Conservation (phyloP, 2,113 vertebrate species). For the Sitta europaea region DNA sequence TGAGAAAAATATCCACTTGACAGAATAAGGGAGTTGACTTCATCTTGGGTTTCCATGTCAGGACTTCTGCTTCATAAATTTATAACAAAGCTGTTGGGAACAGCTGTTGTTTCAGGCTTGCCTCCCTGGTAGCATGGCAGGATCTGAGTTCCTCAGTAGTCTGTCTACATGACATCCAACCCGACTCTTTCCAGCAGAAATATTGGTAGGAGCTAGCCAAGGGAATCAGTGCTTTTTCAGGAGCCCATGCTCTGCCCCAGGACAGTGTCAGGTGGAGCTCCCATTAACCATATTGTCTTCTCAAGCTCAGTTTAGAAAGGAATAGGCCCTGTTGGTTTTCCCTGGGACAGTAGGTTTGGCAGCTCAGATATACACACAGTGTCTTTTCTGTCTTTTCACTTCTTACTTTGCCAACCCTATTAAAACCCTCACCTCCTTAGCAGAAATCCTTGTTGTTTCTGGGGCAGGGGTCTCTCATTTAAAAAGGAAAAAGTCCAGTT, state of each 20-base stretch:
- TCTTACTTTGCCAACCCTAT: not conserved
- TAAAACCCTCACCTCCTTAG: not conserved
- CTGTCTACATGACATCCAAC: not conserved
- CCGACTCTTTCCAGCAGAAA: not conserved
- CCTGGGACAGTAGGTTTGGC: not conserved
- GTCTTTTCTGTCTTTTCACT: not conserved
- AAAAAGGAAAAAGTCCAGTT: not conserved
- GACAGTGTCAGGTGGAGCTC: not conserved
- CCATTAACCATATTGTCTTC: not conserved
- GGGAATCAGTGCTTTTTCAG: fast-evolving
- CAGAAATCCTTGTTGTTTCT: not conserved
- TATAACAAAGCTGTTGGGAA: not conserved
- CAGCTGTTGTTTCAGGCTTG: not conserved
- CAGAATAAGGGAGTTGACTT: slow-evolving; percentile 32
- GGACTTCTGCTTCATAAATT: slow-evolving; percentile 22
- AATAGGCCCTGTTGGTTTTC: not conserved
- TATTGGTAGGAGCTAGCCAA: not conserved
- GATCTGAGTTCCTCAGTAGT: not conserved
- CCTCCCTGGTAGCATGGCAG: not conserved
- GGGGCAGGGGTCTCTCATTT: not conserved
- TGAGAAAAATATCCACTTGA: slow-evolving; percentile 56
- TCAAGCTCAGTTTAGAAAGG: not conserved
- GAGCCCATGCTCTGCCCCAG: not conserved
- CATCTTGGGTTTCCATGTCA: slow-evolving; percentile 14
- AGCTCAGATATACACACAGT: not conserved